Base-by-base conservation (phyloP, 1,140 invertebrate genomes). In the Odontomachus brunneus region DNA sequence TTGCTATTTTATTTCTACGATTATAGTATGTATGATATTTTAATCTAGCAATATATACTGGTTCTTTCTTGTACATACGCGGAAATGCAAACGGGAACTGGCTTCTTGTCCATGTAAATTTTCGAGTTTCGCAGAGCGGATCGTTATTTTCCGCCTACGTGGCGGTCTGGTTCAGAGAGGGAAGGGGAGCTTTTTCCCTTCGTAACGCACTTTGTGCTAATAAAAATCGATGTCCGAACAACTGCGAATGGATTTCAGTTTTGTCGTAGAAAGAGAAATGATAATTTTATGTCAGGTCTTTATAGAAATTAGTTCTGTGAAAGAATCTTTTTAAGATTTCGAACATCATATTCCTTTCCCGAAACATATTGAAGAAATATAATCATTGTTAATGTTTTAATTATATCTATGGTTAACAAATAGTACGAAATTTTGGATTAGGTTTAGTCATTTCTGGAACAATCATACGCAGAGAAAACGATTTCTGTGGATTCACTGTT, bases 91-190 rank as follows among this genome's bases (percentile, higher is more conserved):
- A 60, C 29, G 12, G 24, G 26, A 65, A n/a, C 11, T 33, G 14
- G 3, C 51, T 71, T 59, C 62, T 38, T 33, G 49, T 65, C 19
- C 48, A 19, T 22, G 83, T 59, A 38, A 84, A 84, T 85, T 85
- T 84, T 85, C 82, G 49, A 63, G 22, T 78, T 51, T 60, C 17
- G 19, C 22, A 63, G 71, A 74, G 69, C 44, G 75, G 49, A 67
- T 85, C 63, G 85, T 82, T 86, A 71, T 55, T n/a, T n/a, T 66
- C 53, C 57, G 62, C 12, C 51, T 24, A 57, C 29, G 53, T 80
- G 65, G 75, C 53, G 33, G 65, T 71, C 26, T 53, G 53, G 71
- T 38, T 55, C 53, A n/a, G n/a, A n/a, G n/a, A n/a, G n/a, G n/a
- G 15, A 33, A 60, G 55, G 57, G 19, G 48, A 1, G 38, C 3